phyloP scores from a whole-genome alignment of 2,888 invertebrate genomes.

The Camponotus fellah region DNA sequence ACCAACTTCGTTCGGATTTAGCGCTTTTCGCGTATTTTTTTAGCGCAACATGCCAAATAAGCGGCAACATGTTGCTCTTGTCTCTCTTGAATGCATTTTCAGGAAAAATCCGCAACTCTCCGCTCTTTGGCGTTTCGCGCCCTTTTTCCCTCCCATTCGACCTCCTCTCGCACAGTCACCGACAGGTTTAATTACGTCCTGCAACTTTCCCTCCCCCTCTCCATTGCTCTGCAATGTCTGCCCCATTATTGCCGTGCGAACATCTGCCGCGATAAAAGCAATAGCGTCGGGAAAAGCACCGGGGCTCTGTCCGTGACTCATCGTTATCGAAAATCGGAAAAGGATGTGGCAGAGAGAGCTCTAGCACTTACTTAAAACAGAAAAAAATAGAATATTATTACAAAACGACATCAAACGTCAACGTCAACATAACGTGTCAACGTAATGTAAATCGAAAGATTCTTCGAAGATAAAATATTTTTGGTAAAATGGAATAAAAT shows the following conservation, averaged over 20 bases:
- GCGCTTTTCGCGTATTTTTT: slow-evolving; percentile 48
- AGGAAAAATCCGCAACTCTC: slow-evolving; percentile 63
- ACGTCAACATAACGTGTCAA: not conserved
- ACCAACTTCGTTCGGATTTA: slow-evolving; percentile 49
- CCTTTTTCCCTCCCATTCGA: slow-evolving; percentile 36
- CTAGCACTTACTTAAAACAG: slow-evolving; percentile 75
- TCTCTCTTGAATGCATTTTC: slow-evolving; percentile 62
- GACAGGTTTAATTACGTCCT: slow-evolving; percentile 73
- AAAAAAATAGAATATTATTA: slow-evolving; percentile 62
- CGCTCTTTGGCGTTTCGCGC: slow-evolving; percentile 34
- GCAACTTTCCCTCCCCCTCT: slow-evolving; percentile 17
- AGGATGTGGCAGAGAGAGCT: slow-evolving; percentile 55
- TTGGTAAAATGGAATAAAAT: not conserved
- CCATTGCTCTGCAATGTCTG: slow-evolving; percentile 36
- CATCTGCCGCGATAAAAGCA: slow-evolving; percentile 72
- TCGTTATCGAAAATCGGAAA: slow-evolving; percentile 70
- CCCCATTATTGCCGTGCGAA: slow-evolving; percentile 67
- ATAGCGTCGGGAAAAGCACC: slow-evolving; percentile 63
- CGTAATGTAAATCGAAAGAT: not conserved
- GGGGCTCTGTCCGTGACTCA: slow-evolving; percentile 38
- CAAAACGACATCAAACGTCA: not conserved
- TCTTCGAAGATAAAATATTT: not conserved
- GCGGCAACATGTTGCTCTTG: slow-evolving; percentile 70
- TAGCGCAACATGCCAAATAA: slow-evolving; percentile 48
- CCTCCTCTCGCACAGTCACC: slow-evolving; percentile 57